phyloP scores from a whole-genome alignment of 2,113 vertebrate genomes.

The mouse (Mus musculus) region GRCm39 chr1:192416001-192416500 shows the following conservation, averaged over 20 bases:
- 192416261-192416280: too few species aligned
- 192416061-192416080: not conserved
- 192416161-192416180: not conserved
- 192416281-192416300: not conserved
- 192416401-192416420: not conserved
- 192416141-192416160: not conserved
- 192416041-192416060: not conserved
- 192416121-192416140: not conserved
- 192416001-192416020: not conserved
- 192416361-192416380: not conserved
- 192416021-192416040: not conserved
- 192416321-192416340: not conserved
- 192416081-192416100: not conserved
- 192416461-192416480: not conserved
- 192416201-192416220: not conserved
- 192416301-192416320: not conserved
- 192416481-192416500: not conserved
- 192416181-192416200: not conserved
- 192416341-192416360: not conserved
- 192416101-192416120: not conserved
- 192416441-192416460: not conserved
- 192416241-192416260: not conserved
- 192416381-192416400: not conserved
- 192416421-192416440: too few species aligned
- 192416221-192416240: rapidly evolving